Percentiles rank a stretch among this genome's conserved stretches.
Evolutionary conservation across 64 coral and sea anemone genomes (phyloP).

Genomic region (Dendronephthya gigantea): DNA sequence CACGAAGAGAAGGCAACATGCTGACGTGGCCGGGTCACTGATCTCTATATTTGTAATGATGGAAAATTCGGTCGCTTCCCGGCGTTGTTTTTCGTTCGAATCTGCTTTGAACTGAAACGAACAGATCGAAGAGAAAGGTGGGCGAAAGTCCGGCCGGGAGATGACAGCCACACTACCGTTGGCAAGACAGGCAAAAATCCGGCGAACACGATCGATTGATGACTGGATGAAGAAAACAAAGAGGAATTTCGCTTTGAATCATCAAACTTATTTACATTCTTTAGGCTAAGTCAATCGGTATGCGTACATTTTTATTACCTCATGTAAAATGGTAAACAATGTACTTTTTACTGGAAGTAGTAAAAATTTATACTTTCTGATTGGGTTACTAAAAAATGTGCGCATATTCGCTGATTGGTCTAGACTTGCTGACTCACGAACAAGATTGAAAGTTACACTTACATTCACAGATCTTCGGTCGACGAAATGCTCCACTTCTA

Average conservation of each 20-base stretch:
- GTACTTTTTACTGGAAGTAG: too few species aligned
- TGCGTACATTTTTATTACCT: too few species aligned
- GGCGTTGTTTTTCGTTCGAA: conserved; percentile 45
- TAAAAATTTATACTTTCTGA: too few species aligned
- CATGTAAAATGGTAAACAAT: too few species aligned
- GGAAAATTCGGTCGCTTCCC: conserved; percentile 24
- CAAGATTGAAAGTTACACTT: background rate
- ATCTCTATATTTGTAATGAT: conserved; percentile 25
- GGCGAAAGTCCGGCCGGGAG: background rate
- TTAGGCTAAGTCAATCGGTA: too few species aligned
- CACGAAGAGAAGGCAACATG: conserved; percentile 42
- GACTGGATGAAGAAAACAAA: background rate
- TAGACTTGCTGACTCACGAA: too few species aligned
- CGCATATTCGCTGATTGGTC: too few species aligned
- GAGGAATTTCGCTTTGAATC: too few species aligned
- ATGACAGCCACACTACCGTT: conserved; percentile 75
- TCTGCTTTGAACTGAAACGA: conserved; percentile 42
- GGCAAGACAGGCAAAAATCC: conserved; percentile 64
- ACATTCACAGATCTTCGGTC: background rate
- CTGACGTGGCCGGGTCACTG: conserved; percentile 33
- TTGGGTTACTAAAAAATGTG: too few species aligned
- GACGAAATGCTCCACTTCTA: conserved; percentile 43
- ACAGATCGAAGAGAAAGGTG: conserved; percentile 28
- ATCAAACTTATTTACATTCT: too few species aligned
- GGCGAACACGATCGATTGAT: conserved; percentile 15